Base-by-base conservation (phyloP, 2,888 invertebrate species). In the Amphipyra tragopoginis region DNA sequence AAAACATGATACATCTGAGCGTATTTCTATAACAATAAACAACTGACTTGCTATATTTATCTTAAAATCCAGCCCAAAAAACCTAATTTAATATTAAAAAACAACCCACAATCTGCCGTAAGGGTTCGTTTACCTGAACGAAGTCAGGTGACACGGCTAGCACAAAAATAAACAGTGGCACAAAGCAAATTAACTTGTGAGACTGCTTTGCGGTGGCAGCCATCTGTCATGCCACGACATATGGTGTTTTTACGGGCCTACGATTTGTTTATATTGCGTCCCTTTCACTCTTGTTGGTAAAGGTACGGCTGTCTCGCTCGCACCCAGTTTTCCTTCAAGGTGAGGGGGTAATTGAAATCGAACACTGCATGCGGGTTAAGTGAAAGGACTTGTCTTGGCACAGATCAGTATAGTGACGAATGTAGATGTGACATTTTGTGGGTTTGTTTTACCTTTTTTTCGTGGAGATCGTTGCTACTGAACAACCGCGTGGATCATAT, bases 331-430 rank as follows among this genome's bases (percentile, higher is more conserved):
- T 91, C 86, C 89, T 93, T 90, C 91, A 87, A 92, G 89, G 87
- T 87, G 86, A 86, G 80, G 84, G 82, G 88, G 90, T 90, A 91
- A 93, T 92, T 93, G 93, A 93, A 93, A 93, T 89, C 87, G 91
- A 90, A 92, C 89, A 90, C 91, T 91, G 86, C 88, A 93, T 93
- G 92, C 93, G 93, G 93, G 93, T 84, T 84, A 87, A 92, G 93
- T 90, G 93, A 92, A 93, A 93, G 93, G 91, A 90, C 88, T 86
- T 83, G 81, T 72, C 83, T 81, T 82, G 79, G 39, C 89, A 91
- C 77, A 90, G 90, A 91, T 78, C 84, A 90, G 64, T 47, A 49
- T 26, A 34, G 48, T 52, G n/a, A 58, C 57, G 51, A 51, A 11
- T 62, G 61, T 40, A 65, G 66, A 76, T 53, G 11, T 6, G 39